Evolutionary conservation across 2,888 invertebrate species (phyloP).

Genomic region (Allolobophora icterica): DNA sequence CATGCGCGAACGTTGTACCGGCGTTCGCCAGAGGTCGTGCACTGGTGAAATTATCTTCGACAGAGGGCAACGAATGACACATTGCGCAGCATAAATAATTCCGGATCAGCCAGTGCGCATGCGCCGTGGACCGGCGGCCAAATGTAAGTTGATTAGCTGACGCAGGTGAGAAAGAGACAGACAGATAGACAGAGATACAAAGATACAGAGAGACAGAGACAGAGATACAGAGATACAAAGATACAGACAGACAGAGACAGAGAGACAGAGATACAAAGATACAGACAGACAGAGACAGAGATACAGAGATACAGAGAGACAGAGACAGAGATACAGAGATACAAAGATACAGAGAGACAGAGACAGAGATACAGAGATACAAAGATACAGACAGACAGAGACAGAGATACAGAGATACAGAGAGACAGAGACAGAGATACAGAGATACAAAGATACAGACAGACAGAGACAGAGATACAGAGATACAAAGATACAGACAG

Average conservation of each 20-base stretch:
- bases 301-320: background rate
- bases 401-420: too few relatives aligned
- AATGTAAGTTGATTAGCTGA: constrained; percentile 5
- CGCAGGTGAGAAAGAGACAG: background rate
- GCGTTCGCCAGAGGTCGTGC: background rate
- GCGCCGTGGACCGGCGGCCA: background rate
- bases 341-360: too few relatives aligned
- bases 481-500: too few relatives aligned
- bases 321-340: background rate
- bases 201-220: background rate
- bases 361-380: too few relatives aligned
- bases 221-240: background rate
- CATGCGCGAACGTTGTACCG: background rate
- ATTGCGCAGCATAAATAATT: background rate
- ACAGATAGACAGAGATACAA: background rate
- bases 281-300: constrained; percentile 22
- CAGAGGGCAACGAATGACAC: background rate
- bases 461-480: too few relatives aligned
- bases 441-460: too few relatives aligned
- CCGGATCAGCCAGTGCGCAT: background rate
- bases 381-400: too few relatives aligned
- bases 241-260: constrained; percentile 39
- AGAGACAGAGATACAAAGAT: background rate
- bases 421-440: too few relatives aligned
- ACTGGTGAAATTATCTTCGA: background rate